Evolutionary conservation across 2,888 invertebrate genomes (phyloP).

Genomic region (Caenorhabditis imperialis): DNA sequence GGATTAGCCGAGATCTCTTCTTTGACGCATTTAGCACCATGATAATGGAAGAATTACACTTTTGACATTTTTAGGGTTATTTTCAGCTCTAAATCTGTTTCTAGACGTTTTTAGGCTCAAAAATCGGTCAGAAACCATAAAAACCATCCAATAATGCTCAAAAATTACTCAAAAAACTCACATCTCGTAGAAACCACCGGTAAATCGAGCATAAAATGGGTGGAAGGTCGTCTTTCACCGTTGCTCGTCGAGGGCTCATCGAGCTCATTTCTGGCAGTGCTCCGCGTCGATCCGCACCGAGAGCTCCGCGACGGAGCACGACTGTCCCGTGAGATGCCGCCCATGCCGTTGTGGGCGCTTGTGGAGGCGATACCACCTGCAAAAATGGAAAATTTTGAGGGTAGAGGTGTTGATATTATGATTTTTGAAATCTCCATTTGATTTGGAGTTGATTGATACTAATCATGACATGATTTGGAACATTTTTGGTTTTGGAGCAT

Average conservation of each 20-base stretch:
- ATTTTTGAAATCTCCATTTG: no score
- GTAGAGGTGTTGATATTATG: no score
- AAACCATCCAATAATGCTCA: conserved; percentile 19
- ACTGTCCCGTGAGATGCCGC: conserved; percentile 21
- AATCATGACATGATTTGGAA: no score
- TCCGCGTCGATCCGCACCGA: conserved; percentile 29
- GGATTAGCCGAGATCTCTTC: no score
- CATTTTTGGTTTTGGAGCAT: no score
- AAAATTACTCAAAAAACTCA: conserved; percentile 22
- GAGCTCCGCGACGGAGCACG: conserved; percentile 27
- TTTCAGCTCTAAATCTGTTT: no score
- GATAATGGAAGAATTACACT: no score
- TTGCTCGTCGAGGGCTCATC: conserved; percentile 28
- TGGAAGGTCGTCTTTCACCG: conserved; percentile 25
- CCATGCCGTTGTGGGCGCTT: conserved; percentile 25
- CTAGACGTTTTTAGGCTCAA: neutral
- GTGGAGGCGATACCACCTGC: conserved; percentile 46
- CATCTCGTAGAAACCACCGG: conserved; percentile 52
- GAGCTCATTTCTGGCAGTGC: conserved; percentile 15
- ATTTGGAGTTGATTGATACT: no score
- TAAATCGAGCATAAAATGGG: conserved; percentile 47
- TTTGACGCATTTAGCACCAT: no score
- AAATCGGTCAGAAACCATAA: neutral
- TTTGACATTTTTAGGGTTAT: neutral
- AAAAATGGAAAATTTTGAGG: no score